phyloP scores from a whole-genome alignment of 2,888 invertebrate species.

The Helicoverpa assulta region DNA sequence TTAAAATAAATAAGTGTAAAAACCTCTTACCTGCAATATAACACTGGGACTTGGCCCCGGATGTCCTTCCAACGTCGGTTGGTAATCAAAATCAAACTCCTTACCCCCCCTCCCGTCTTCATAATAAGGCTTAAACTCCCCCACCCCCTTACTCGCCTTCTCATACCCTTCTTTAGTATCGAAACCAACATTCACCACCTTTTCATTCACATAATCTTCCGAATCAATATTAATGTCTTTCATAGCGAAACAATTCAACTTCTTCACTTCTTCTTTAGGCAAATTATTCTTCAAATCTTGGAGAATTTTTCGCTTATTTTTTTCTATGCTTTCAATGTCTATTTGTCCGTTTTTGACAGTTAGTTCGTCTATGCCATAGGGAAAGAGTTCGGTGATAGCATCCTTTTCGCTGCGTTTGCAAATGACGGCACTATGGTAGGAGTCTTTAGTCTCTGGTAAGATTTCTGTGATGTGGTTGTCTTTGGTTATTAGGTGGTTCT shows the following conservation, averaged over 20 bases:
- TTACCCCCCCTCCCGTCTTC: conserved; percentile 75
- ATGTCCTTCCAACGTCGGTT: conserved; percentile 94
- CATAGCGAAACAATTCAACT: conserved; percentile 86
- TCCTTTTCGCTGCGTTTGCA: conserved; percentile 39
- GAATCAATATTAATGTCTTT: conserved; percentile 83
- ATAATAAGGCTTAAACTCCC: conserved; percentile 77
- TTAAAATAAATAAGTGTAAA: neutral
- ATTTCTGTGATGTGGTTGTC: conserved; percentile 71
- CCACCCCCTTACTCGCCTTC: conserved; percentile 63
- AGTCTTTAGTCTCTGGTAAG: conserved; percentile 70
- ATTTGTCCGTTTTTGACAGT: conserved; percentile 72
- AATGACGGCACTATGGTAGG: conserved; percentile 54
- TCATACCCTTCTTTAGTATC: conserved; percentile 77
- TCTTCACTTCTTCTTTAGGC: conserved; percentile 71
- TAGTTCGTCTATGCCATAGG: conserved; percentile 70
- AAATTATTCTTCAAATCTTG: conserved; percentile 70
- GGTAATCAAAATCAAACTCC: conserved; percentile 95
- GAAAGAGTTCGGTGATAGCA: conserved; percentile 74
- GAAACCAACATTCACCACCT: conserved; percentile 80
- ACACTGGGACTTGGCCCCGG: conserved; percentile 98
- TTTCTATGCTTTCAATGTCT: conserved; percentile 80
- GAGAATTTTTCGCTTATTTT: conserved; percentile 79
- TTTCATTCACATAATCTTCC: conserved; percentile 78
- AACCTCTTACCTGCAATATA: conserved; percentile 92
- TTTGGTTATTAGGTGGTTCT: conserved; percentile 73